These are phyloP conservation scores for Paelopatides confundens DNA, from an alignment of 53 echinoderm and acorn worm genomes.

Conservation along the genomic window DNA sequence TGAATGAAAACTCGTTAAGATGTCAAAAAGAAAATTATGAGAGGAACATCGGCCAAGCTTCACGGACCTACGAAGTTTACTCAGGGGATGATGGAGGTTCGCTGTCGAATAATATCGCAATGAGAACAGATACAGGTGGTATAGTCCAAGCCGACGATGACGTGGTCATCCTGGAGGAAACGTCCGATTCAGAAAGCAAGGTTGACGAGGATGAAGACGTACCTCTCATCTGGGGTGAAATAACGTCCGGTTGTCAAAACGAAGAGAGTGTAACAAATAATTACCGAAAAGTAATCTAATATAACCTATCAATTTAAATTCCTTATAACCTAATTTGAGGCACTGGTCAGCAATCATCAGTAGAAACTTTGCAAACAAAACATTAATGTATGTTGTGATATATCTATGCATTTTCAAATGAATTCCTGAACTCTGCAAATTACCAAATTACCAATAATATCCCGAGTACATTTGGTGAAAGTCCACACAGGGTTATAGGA, in stretches of 20 bases:
- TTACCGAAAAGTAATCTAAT: not conserved
- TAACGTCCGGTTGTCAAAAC: no score
- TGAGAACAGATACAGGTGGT: not conserved
- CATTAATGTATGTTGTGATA: no score
- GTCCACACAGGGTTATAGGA: no score
- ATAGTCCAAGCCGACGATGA: constrained; percentile 11
- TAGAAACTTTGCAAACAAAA: not conserved
- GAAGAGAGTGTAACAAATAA: not conserved
- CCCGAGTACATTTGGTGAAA: no score
- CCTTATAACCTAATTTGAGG: no score
- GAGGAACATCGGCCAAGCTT: not conserved
- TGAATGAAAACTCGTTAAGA: not conserved
- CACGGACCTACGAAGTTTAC: constrained; percentile 4
- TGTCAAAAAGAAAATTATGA: constrained; percentile 2
- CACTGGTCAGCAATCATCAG: no score
- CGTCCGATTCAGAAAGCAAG: not conserved
- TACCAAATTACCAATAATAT: no score
- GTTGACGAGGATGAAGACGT: constrained; percentile 26
- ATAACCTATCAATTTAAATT: not conserved
- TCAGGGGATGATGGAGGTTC: not conserved
- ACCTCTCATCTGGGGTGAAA: constrained; percentile 37
- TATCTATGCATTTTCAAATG: no score
- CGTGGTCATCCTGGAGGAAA: constrained; percentile 1
- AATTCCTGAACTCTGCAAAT: no score
- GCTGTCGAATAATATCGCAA: not conserved